Percentiles rank a stretch among this genome's conserved stretches.
phyloP scores from a whole-genome alignment of 2,888 invertebrate species.

The Drosophila aldrichi region DNA sequence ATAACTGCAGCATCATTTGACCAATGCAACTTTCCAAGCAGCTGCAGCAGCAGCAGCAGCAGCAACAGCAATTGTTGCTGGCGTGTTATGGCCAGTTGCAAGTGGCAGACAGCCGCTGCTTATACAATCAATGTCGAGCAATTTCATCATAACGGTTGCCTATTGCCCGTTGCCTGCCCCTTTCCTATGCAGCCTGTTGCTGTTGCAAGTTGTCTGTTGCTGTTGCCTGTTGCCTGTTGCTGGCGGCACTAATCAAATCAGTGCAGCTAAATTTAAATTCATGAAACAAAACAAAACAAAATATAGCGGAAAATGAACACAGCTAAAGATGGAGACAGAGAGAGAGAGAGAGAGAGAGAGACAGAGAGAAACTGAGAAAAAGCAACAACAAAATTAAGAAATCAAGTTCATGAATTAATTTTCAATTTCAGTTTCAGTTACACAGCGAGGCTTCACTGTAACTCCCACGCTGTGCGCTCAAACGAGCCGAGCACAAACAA shows the following conservation, averaged over 20 bases:
- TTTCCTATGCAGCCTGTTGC: conserved; percentile 9
- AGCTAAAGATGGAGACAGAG: not conserved
- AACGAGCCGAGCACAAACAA: conserved; percentile 31
- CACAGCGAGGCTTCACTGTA: conserved; percentile 22
- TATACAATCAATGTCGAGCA: conserved; percentile 75
- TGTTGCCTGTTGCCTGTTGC: conserved; percentile 24
- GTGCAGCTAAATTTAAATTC: conserved; percentile 71
- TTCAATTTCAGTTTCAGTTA: conserved; percentile 70
- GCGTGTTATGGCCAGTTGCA: conserved; percentile 36
- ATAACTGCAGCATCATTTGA: conserved; percentile 74
- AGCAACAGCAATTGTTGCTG: conserved; percentile 45
- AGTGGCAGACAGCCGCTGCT: conserved; percentile 45
- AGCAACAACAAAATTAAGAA: conserved; percentile 57
- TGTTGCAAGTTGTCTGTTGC: conserved; percentile 1
- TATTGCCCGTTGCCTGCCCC: conserved; percentile 37
- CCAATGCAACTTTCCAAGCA: conserved; percentile 67
- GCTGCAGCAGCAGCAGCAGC: conserved; percentile 37
- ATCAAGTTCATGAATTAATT: conserved; percentile 71
- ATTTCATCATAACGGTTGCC: conserved; percentile 74
- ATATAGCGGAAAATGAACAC: conserved; percentile 17
- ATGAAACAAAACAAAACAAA: conserved; percentile 30
- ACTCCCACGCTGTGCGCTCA: conserved; percentile 63
- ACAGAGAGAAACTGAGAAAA: not conserved
- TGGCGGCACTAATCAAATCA: conserved; percentile 62
- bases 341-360: not conserved